Evolutionary conservation across 2,113 vertebrate genomes (phyloP).

Genomic region (Apteryx mantelli): DNA sequence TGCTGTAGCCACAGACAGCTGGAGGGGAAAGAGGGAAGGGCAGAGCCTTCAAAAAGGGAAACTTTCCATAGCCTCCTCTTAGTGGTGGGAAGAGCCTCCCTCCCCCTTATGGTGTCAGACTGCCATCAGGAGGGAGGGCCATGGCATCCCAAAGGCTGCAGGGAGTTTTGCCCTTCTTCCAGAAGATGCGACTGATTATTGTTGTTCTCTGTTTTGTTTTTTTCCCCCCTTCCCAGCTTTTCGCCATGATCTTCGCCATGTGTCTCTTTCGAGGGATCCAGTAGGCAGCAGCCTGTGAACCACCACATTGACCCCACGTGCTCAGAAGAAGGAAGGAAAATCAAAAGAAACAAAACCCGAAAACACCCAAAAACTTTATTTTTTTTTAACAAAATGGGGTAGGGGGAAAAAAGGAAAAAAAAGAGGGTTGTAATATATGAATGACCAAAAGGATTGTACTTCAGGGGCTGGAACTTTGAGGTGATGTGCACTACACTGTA

Average conservation of each 20-base stretch:
- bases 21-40: not conserved
- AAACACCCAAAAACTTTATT: constrained; percentile 60
- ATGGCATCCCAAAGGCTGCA: no score
- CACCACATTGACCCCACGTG: not conserved
- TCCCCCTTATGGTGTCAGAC: fast-evolving
- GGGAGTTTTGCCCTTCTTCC: not conserved
- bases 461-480: constrained; percentile 92
- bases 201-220: not conserved
- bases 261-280: constrained; percentile 94
- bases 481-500: constrained; percentile 79
- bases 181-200: not conserved
- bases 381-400: constrained; percentile 76
- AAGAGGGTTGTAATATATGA: constrained; percentile 74
- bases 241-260: constrained; percentile 95
- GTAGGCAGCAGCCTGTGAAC: constrained; percentile 62
- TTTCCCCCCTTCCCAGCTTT: constrained; percentile 79
- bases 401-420: not conserved
- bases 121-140: not conserved
- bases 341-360: constrained; percentile 12
- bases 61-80: not conserved
- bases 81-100: not conserved
- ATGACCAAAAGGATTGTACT: constrained; percentile 83
- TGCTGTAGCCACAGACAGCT: not conserved
- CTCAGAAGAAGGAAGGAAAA: constrained; percentile 49
- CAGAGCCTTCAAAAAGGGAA: not conserved